Conservation (phyloP, 2,797 vertebrate genomes). For the Telmatherina bonti region DNA sequence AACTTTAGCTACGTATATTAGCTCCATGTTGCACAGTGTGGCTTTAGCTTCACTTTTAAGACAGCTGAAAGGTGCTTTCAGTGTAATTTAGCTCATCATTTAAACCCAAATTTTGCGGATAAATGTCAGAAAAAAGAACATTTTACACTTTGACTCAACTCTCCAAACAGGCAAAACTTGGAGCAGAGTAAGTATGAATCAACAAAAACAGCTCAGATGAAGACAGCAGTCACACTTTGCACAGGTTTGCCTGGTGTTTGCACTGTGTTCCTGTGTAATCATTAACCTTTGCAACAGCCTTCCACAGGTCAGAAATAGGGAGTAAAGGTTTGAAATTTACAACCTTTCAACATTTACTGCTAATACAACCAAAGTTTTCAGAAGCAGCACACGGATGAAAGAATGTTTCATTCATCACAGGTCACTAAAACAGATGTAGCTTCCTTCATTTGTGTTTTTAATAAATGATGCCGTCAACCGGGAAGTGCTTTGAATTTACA, state of each 20-base stretch:
- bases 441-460: conserved; percentile 14
- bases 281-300: conserved; percentile 76
- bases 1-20: conserved; percentile 1
- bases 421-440: conserved; percentile 12
- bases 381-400: not conserved
- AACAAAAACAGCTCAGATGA: conserved; percentile 52
- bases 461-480: not conserved
- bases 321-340: conserved; percentile 72
- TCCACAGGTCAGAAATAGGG: conserved; percentile 46
- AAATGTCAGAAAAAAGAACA: conserved; percentile 51
- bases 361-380: conserved; percentile 22
- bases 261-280: conserved; percentile 65
- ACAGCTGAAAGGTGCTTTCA: conserved; percentile 10
- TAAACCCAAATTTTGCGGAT: conserved; percentile 42
- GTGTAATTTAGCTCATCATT: conserved; percentile 38
- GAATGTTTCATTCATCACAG: conserved; percentile 16
- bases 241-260: conserved; percentile 57
- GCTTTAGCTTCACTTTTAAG: not conserved
- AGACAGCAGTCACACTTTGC: conserved; percentile 58
- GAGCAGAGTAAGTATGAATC: conserved; percentile 40
- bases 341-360: conserved; percentile 23
- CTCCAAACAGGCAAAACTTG: conserved; percentile 35
- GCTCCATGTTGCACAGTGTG: conserved; percentile 1
- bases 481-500: conserved; percentile 23
- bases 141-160: conserved; percentile 47